Conservation (phyloP, 2,797 vertebrate genomes). For the Sebastes kiyomatsui region DNA sequence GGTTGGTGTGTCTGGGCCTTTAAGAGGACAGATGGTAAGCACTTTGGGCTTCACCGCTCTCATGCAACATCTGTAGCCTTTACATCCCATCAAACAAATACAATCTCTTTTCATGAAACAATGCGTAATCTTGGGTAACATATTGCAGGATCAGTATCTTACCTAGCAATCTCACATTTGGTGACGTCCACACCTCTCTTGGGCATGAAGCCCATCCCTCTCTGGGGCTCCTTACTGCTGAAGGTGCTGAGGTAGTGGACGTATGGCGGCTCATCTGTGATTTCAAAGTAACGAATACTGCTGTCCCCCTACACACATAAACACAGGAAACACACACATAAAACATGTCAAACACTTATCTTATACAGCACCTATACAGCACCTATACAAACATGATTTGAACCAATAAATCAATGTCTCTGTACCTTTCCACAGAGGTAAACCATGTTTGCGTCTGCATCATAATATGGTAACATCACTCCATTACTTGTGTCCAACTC, state of each 20-base stretch:
- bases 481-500: slow-evolving; percentile 99
- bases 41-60: no score
- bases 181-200: slow-evolving; percentile 96
- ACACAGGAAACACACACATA: background rate
- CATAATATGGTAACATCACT: slow-evolving; percentile 95
- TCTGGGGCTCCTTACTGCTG: slow-evolving; percentile 97
- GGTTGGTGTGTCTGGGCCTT: no score
- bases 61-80: no score
- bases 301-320: slow-evolving; percentile 89
- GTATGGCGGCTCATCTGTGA: slow-evolving; percentile 92
- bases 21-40: no score
- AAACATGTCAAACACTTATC: background rate
- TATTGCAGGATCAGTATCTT: background rate
- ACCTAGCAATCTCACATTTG: slow-evolving; percentile 98
- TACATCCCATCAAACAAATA: no score
- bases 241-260: slow-evolving; percentile 97
- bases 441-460: slow-evolving; percentile 93
- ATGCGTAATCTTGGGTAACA: background rate
- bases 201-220: slow-evolving; percentile 98
- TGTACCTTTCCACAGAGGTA: slow-evolving; percentile 96
- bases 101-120: no score
- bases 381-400: background rate
- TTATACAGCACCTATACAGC: no score
- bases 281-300: slow-evolving; percentile 97
- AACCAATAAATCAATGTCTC: background rate